A percentile compares a stretch with the other conserved stretches of the same genome.
These are phyloP conservation scores for Canis aureus DNA, from an alignment of 2,113 vertebrate species.

Conservation along the genomic window DNA sequence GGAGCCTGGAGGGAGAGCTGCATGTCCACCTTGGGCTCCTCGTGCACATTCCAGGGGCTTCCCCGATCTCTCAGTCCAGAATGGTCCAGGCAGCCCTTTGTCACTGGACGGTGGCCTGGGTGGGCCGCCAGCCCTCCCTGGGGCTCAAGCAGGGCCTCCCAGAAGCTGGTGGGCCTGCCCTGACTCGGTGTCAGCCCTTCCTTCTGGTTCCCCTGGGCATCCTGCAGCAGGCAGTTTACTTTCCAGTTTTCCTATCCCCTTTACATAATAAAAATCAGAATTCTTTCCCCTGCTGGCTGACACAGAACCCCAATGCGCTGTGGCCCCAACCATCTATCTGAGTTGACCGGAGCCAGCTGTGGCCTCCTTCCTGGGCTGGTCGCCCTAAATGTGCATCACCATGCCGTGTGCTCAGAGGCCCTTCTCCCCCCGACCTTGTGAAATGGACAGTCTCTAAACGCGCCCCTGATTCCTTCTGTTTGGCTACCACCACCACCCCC, in stretches of 20 bases:
- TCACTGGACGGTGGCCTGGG: neutral
- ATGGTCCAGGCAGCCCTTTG: slow-evolving; percentile 20
- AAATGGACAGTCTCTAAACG: neutral
- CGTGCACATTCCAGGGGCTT: rapidly evolving
- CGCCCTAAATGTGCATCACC: neutral
- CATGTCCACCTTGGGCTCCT: neutral
- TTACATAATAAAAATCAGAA: neutral
- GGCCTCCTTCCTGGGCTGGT: neutral
- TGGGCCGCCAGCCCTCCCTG: neutral
- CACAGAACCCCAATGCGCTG: neutral
- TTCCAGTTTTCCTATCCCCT: neutral
- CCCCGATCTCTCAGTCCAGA: neutral
- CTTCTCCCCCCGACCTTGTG: too few species aligned
- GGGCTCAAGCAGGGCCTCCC: neutral
- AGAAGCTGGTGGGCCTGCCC: neutral
- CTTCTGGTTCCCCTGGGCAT: neutral
- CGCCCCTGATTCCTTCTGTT: neutral
- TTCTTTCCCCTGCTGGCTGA: neutral
- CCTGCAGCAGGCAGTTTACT: neutral
- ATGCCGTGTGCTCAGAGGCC: rapidly evolving
- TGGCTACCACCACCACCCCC: too few species aligned
- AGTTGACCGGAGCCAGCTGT: rapidly evolving
- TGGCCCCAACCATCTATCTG: rapidly evolving
- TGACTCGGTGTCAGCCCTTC: neutral
- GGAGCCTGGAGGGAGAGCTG: too few species aligned